phyloP scores from a whole-genome alignment of 2,888 invertebrate genomes.

The Parasteatoda lunata region DNA sequence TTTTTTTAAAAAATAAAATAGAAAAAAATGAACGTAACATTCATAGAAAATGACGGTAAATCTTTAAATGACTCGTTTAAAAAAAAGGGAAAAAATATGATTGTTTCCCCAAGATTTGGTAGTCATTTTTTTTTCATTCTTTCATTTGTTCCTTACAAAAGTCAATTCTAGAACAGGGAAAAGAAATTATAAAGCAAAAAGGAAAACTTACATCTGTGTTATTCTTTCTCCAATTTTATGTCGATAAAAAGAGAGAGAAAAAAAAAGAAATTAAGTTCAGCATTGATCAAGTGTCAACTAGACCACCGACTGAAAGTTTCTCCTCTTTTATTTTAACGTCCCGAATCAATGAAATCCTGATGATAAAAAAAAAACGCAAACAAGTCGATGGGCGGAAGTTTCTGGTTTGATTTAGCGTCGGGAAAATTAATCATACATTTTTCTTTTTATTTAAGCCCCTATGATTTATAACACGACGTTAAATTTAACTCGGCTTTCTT shows the following conservation, averaged over 20 bases:
- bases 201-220: slow-evolving; percentile 20
- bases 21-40: slow-evolving; percentile 17
- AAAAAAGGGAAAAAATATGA: slow-evolving; percentile 28
- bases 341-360: slow-evolving; percentile 15
- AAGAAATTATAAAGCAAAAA: slow-evolving; percentile 17
- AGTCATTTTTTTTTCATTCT: slow-evolving; percentile 19
- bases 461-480: slow-evolving; percentile 35
- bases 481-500: slow-evolving; percentile 18
- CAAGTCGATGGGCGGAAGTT: slow-evolving; percentile 24
- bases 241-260: slow-evolving; percentile 2
- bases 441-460: slow-evolving; percentile 13
- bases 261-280: slow-evolving; percentile 41
- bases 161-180: slow-evolving; percentile 22
- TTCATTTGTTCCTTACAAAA: slow-evolving; percentile 16
- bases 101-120: slow-evolving; percentile 46
- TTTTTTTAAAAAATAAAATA: slow-evolving; percentile 14
- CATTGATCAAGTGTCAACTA: slow-evolving; percentile 58
- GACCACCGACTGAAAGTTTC: slow-evolving; percentile 12
- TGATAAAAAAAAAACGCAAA: slow-evolving; percentile 30
- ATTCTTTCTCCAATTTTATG: slow-evolving; percentile 52
- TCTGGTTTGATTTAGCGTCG: slow-evolving; percentile 22
- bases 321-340: slow-evolving; percentile 6
- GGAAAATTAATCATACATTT: slow-evolving; percentile 43
- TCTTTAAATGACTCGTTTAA: slow-evolving; percentile 40
- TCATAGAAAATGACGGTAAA: slow-evolving; percentile 20